Percentiles rank a stretch among this genome's conserved stretches.
Conservation (phyloP, 2,113 vertebrate genomes). For the Saimiri boliviensis region DNA sequence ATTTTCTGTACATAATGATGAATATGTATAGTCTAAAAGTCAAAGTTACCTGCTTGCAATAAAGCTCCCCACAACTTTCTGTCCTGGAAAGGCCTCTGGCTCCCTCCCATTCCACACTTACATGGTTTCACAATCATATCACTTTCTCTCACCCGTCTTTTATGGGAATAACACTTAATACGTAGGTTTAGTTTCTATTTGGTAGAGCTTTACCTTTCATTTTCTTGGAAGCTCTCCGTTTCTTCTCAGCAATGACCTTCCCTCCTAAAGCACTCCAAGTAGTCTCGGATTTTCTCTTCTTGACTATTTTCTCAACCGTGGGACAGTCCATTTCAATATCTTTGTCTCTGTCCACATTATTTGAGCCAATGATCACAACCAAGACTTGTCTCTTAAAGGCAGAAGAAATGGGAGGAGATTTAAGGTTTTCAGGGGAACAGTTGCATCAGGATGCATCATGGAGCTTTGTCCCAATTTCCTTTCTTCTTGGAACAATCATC, state of each 20-base stretch:
- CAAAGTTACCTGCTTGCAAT: background rate
- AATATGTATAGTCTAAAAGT: background rate
- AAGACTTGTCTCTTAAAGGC: background rate
- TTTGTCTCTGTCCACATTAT: background rate
- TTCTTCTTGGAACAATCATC: background rate
- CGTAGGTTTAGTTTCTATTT: background rate
- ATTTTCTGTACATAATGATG: background rate
- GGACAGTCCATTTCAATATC: background rate
- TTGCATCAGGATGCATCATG: background rate
- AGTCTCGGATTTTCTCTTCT: constrained; percentile 14
- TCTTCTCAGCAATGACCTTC: background rate
- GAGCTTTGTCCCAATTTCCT: background rate
- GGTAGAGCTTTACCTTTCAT: background rate
- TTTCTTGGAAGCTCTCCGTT: background rate
- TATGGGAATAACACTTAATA: background rate
- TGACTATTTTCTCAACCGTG: background rate
- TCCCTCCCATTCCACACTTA: background rate
- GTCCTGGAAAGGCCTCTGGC: background rate
- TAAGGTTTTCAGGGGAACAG: background rate
- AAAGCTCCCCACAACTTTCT: background rate
- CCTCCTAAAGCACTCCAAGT: background rate
- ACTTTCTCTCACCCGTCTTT: background rate
- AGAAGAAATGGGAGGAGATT: background rate
- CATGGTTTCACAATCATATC: background rate
- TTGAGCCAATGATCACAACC: background rate